Evolutionary conservation across 2,113 vertebrate species (phyloP), one percentile per base, ranked within the genome.

Genomic region (Etheostoma cragini): DNA sequence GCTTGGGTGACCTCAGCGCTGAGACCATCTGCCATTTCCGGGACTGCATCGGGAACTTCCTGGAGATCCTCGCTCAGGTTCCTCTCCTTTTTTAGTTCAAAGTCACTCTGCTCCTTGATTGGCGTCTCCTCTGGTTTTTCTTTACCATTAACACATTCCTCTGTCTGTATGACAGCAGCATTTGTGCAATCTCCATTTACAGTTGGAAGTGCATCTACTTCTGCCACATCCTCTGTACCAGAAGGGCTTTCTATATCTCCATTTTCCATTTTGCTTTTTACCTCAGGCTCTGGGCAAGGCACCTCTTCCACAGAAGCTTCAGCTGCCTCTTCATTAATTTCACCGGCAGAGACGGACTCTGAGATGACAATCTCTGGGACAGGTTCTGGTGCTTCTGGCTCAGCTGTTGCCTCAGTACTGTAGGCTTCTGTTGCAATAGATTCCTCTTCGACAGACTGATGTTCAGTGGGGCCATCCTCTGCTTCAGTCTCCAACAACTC

Each of bases 1-100:
- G 86, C 90, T 88, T 93, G 90, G 70, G 89, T 94, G 72, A 93
- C 89, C 75, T 93, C 83, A 49, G 88, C 91, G 84, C 84, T 75
- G 68, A 91, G 72, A 67, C 84, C 62, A 54, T 92, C 93, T 76
- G 88, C 78, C 83, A 92, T 84, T 56, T 92, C 91, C 57, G 81
- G 72, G 5, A 87, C 76, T 16, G 71, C 76, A 26, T 91, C 90
- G 0, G 89, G 87, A 84, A 80, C 87, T 63, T 92, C 89, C 35
- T 83, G 88, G 72, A 87, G 82, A 26, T 92, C 90, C 46, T 65
- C 91, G 1, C 72, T 84, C 67, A 94, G 70, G 72, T 57, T 90
- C 72, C 94, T 77, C 62, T 95, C 94, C 89, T 94, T 95, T 93
- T 95, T 95, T 71, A 94, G 83, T 91, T 93, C 94, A 92, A 84